Conservation (phyloP, 64 coral and sea anemone genomes). For the Pocillopora verrucosa region DNA sequence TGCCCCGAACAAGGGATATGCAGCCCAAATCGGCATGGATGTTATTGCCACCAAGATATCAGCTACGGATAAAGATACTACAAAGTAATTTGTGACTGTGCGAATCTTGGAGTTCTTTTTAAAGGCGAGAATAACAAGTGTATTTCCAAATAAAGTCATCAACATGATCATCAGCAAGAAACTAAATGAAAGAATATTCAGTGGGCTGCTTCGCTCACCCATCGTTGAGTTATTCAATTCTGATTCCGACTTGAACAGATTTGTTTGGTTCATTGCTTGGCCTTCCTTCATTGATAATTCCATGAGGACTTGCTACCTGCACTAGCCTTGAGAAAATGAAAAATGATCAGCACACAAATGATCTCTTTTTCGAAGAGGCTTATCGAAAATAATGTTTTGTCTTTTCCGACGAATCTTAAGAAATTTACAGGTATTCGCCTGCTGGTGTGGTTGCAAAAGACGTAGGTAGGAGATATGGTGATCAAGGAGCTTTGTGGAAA, state of each 20-base stretch:
- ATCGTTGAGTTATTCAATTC: neutral
- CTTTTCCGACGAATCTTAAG: too few relatives aligned
- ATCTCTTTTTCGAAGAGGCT: too few relatives aligned
- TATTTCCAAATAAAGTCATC: conserved; percentile 79
- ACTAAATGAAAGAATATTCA: conserved; percentile 74
- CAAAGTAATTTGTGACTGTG: conserved; percentile 87
- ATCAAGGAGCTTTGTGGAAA: too few relatives aligned
- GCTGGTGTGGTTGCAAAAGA: too few relatives aligned
- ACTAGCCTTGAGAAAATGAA: too few relatives aligned
- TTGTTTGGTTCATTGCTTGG: neutral
- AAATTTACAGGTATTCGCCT: too few relatives aligned
- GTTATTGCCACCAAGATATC: conserved; percentile 66
- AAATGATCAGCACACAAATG: too few relatives aligned
- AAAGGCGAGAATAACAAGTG: conserved; percentile 81
- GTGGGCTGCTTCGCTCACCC: conserved; percentile 24
- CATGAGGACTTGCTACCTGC: neutral
- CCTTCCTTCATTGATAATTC: neutral
- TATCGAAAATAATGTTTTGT: too few relatives aligned
- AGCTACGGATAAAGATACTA: conserved; percentile 71
- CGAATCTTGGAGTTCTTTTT: conserved; percentile 51
- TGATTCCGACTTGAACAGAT: neutral
- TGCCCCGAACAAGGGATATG: conserved; percentile 50
- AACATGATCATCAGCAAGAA: conserved; percentile 72
- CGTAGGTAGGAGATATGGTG: too few relatives aligned
- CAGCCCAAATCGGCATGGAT: conserved; percentile 84